Base-by-base conservation (phyloP, 2,797 vertebrate species). In the Halcyon badia region DNA sequence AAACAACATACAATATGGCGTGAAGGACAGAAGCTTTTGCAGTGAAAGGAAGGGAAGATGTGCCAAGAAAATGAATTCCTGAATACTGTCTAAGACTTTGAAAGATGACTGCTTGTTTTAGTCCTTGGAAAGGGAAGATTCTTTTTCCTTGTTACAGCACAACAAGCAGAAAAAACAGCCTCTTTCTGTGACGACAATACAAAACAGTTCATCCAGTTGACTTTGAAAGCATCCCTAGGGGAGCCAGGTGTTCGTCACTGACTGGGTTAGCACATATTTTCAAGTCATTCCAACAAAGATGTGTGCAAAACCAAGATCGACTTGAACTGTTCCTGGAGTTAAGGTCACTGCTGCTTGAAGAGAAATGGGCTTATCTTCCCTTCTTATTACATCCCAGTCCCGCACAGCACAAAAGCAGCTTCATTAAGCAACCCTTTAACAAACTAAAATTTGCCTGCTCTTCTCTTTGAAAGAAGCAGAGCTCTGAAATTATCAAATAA, bases 1-100 rank as follows among this genome's bases (percentile, higher is more conserved):
- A 87, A 95, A 88, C 46, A 87, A 58, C 41, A 10, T 52, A 64
- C 66, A 90, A 64, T 31, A 60, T 24, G 30, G 70, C 70, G 15
- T 90, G 91, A 93, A 97, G 56, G 80, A 49, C 86, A 95, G 83
- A 73, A 89, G 83, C 28, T 89, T 93, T 73, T 72, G 46, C 77
- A 62, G 49, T 25, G 58, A 90, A 83, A 89, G 58, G 39, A 66
- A 83, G n/a, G 61, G 41, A 86, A 24, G 49, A 58, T n/a, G 14
- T 68, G 89, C 62, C 87, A 90, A 78, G 54, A 56, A 76, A 71
- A 7, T 8, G 16, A 84, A 84, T 87, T 93, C 75, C 73, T 77
- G 49, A 83, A 61, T 58, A 57, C 5, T 61, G 84, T 24, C 49
- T 65, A 87, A 94, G 18, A 46, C 24, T 91, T 65, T 89, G 71